A percentile compares a stretch with the other conserved stretches of the same genome.
These are phyloP conservation scores for Melanotus villosus DNA, from an alignment of 2,888 invertebrate genomes.

Conservation along the genomic window DNA sequence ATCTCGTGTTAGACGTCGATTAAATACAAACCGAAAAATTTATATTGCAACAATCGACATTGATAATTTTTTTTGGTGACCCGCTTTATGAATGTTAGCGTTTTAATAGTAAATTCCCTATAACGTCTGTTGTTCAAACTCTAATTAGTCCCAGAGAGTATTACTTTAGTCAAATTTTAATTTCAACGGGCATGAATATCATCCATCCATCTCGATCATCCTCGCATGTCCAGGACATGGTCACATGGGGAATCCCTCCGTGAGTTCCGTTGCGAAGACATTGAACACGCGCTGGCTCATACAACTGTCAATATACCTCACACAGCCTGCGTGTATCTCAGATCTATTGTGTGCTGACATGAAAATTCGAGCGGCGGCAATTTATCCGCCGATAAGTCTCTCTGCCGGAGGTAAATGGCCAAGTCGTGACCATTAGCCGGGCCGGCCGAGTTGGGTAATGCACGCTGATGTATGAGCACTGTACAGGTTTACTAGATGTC, in stretches of 20 bases:
- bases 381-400: slow-evolving; percentile 72
- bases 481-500: slow-evolving; percentile 50
- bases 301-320: slow-evolving; percentile 67
- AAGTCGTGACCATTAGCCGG: slow-evolving; percentile 73
- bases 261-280: slow-evolving; percentile 52
- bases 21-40: slow-evolving; percentile 14
- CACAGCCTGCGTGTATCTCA: slow-evolving; percentile 64
- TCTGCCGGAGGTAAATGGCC: slow-evolving; percentile 75
- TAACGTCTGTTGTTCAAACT: not conserved
- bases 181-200: too few species aligned
- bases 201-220: too few species aligned
- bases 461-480: slow-evolving; percentile 56
- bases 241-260: slow-evolving; percentile 15
- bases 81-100: slow-evolving; percentile 2
- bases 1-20: slow-evolving; percentile 17
- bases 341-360: slow-evolving; percentile 69
- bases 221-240: too few species aligned
- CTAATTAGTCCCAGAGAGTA: too few species aligned
- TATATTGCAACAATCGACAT: slow-evolving; percentile 20
- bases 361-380: slow-evolving; percentile 73
- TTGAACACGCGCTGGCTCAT: slow-evolving; percentile 62
- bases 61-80: slow-evolving; percentile 16
- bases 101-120: not conserved
- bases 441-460: slow-evolving; percentile 59
- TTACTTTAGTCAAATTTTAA: too few species aligned